Evolutionary conservation across 2,113 vertebrate species (phyloP), one percentile per base, ranked within the genome.

Genomic region (Passer montanus): DNA sequence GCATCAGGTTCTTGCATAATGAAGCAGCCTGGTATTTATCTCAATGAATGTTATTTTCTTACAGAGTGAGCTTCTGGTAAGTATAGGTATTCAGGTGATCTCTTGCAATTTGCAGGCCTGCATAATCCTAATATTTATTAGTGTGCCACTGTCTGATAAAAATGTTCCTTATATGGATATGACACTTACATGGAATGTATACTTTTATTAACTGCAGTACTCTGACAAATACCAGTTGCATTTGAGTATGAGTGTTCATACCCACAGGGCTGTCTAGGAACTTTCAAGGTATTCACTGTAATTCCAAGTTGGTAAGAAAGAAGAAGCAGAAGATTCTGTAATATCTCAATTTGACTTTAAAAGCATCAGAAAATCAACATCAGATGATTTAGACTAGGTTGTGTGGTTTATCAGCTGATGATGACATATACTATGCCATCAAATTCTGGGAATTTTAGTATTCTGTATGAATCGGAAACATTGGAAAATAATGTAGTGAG

Each of bases 71-170:
- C 13, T 67, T 90, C 47, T 44, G 60, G 33, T 70, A 91, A 90
- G 26, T 44, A 49, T 21, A 94, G 37, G 8, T 47, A 35, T 80
- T 84, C 52, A 88, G 80, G 79, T 73, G 81, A 68, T 78, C n/a
- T 80, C 28, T n/a, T 80, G 76, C 58, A 87, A 70, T 70, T 62
- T 63, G 39, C 53, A 97, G 26, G 28, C 50, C 31, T 59, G 53
- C 77, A 44, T 74, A 93, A 96, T 78, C 27, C 47, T 70, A 52
- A 46, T 93, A 93, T 95, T 96, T 96, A 91, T 69, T 80, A 86
- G 5, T 47, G 41, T 89, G 47, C n/a, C 30, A 26, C 53, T 69
- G 47, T 27, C 55, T 72, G 70, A 88, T 92, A 68, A 87, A 94
- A 80, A 39, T 76, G 43, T 46, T 73, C 91, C 90, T 91, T 85